These are phyloP conservation scores for Meteorus sp. DNA, from an alignment of 1,140 invertebrate genomes.

Conservation along the genomic window DNA sequence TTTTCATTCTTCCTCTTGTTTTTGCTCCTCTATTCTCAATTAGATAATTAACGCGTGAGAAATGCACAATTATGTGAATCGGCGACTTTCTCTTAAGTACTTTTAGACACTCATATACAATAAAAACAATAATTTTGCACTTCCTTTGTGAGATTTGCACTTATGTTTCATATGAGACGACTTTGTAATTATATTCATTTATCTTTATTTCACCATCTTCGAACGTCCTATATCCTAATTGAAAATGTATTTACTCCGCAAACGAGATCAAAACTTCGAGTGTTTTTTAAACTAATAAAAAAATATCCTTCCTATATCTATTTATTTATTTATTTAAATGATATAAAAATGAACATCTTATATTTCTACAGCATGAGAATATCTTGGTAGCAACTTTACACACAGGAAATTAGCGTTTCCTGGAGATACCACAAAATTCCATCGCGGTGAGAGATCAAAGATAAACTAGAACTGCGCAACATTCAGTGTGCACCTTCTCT, in stretches of 20 bases:
- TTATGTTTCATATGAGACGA: background rate
- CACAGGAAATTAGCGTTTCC: constrained; percentile 23
- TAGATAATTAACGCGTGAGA: constrained; percentile 16
- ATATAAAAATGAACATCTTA: constrained; percentile 2
- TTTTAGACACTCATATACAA: background rate
- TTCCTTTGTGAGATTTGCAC: background rate
- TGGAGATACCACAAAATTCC: constrained; percentile 23
- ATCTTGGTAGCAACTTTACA: constrained; percentile 9
- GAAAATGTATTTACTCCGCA: background rate
- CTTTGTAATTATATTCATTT: too few relatives aligned
- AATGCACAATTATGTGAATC: constrained; percentile 9
- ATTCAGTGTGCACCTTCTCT: constrained; percentile 10
- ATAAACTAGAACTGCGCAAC: constrained; percentile 14
- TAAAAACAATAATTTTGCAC: constrained; percentile 22
- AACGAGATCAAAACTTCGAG: constrained; percentile 3
- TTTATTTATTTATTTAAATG: background rate
- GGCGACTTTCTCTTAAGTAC: constrained; percentile 16
- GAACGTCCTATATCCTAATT: background rate
- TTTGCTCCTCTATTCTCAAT: background rate
- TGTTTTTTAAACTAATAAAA: background rate
- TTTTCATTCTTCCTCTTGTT: background rate
- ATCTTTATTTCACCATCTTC: background rate
- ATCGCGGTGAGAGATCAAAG: constrained; percentile 10
- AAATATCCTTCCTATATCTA: background rate
- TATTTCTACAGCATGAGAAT: constrained; percentile 12